Evolutionary conservation across 2,888 invertebrate genomes (phyloP).

Genomic region (Tethea ocularis): DNA sequence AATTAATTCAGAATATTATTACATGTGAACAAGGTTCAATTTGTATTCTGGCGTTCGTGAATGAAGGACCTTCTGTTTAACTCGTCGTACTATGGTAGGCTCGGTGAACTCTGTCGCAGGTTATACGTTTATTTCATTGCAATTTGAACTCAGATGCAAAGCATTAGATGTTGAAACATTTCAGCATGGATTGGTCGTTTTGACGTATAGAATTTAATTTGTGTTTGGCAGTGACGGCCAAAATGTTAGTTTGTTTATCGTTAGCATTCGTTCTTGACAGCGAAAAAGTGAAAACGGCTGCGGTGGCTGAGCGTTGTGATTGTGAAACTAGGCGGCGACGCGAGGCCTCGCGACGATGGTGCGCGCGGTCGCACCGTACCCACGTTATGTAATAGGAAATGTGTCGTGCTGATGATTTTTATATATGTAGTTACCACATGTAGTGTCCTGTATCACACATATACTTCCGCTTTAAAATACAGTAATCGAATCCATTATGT

Average conservation of each 20-base stretch:
- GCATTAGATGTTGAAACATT: constrained; percentile 49
- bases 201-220: constrained; percentile 40
- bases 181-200: constrained; percentile 40
- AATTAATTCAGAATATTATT: constrained; percentile 51
- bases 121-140: constrained; percentile 41
- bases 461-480: constrained; percentile 29
- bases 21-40: constrained; percentile 58
- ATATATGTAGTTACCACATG: constrained; percentile 33
- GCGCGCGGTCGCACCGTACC: constrained; percentile 37
- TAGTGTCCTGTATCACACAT: constrained; percentile 24
- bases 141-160: constrained; percentile 58
- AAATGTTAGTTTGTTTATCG: constrained; percentile 83
- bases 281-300: constrained; percentile 83
- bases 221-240: constrained; percentile 73
- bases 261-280: constrained; percentile 81
- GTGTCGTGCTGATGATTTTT: constrained; percentile 36
- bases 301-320: constrained; percentile 67
- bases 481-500: constrained; percentile 9
- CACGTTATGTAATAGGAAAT: constrained; percentile 69
- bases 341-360: constrained; percentile 57
- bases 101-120: constrained; percentile 52
- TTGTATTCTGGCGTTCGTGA: constrained; percentile 35
- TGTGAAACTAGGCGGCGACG: constrained; percentile 75
- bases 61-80: constrained; percentile 63
- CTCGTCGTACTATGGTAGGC: constrained; percentile 53